Conservation (phyloP, 2,797 vertebrate genomes). For the Danio choprae region DNA sequence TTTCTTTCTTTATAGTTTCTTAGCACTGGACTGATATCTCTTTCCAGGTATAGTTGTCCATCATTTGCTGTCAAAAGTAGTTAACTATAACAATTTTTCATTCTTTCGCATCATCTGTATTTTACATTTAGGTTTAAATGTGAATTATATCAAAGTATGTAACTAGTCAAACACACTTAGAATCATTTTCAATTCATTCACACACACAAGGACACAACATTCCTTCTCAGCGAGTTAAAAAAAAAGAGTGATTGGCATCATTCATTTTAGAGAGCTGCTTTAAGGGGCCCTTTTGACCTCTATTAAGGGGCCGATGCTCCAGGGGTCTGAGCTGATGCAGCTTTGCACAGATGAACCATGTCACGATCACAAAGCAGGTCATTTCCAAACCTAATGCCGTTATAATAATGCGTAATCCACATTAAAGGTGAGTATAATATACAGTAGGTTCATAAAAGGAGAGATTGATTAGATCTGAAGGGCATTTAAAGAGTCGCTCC, state of each 20-base stretch:
- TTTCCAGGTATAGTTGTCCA: too few relatives aligned
- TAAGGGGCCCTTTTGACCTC: constrained; percentile 37
- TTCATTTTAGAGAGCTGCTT: constrained; percentile 42
- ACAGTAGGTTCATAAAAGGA: neutral
- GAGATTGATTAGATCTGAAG: constrained; percentile 22
- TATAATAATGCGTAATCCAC: constrained; percentile 29
- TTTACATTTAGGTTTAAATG: neutral
- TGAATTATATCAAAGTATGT: neutral
- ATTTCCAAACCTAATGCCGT: constrained; percentile 12
- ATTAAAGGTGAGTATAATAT: constrained; percentile 6
- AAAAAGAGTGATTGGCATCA: constrained; percentile 25
- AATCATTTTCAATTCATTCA: neutral
- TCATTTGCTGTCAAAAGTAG: too few relatives aligned
- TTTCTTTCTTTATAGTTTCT: too few relatives aligned
- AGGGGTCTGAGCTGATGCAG: constrained; percentile 51
- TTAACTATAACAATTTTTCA: too few relatives aligned
- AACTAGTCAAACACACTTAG: neutral
- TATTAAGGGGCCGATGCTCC: constrained; percentile 49
- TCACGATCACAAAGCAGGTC: constrained; percentile 25
- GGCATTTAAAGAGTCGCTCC: neutral
- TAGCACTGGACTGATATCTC: too few relatives aligned
- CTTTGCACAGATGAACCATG: constrained; percentile 39
- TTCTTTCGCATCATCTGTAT: neutral
- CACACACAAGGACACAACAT: neutral
- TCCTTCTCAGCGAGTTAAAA: neutral